Evolutionary conservation across 2,797 vertebrate species (phyloP), one percentile per base, ranked within the genome.

Genomic region (Poeciliopsis paucimaculata): DNA sequence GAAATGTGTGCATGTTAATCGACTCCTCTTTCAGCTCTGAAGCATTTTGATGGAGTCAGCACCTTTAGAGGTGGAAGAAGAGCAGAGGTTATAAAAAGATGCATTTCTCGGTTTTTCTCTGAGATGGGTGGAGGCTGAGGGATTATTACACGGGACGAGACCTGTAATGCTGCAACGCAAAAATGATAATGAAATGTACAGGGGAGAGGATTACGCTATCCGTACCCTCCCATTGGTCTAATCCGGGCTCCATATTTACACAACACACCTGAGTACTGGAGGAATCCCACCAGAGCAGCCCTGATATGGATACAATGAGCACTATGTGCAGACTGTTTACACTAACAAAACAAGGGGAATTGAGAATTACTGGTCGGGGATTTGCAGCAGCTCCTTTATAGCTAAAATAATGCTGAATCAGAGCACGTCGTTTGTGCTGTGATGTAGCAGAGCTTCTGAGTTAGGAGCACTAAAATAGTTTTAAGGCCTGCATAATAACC

Each of bases 151-250:
- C 79, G 75, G 84, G 86, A 91, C 85, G 49, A 73, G 84, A 88
- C 78, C 81, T 84, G 72, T 66, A 47, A 77, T 72, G 81, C 79
- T 74, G 71, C 77, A 77, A 87, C 75, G 88, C 84, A 81, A 92
- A 90, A 86, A 91, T 91, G 90, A 93, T 93, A 94, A 93, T 93
- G 88, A 87, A 87, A 83, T 92, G 88, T 92, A 89, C 86, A 84
- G 82, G 43, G 82, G 86, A 91, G 87, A 91, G 92, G 92, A 93
- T 94, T 94, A 93, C 91, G 91, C 85, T 77, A 82, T 83, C 82
- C 88, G 51, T 81, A 84, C 85, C 83, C 88, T 89, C 89, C 89
- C 91, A 88, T 89, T 86, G 90, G 88, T 88, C 87, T 92, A 88
- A 93, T 93, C 90, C 91, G 86, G 86, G 84, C 86, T 88, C 82